Evolutionary conservation across 2,797 vertebrate species (phyloP), one percentile per base, ranked within the genome.

Genomic region (Antrozous pallidus): DNA sequence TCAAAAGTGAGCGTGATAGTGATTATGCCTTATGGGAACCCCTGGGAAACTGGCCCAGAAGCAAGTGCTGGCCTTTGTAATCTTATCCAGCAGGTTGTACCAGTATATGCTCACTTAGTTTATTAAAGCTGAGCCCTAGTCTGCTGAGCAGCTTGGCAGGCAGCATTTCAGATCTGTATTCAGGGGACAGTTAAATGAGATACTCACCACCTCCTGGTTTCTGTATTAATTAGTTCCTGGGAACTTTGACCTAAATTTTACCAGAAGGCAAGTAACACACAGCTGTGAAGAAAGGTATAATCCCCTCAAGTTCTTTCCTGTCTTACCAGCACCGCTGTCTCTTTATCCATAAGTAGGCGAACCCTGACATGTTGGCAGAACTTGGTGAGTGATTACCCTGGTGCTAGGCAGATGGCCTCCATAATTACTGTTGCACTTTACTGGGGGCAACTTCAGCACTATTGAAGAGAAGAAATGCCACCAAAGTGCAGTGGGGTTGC

Each of bases 371-470:
- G 67, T 95, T 61, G 92, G 85, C 61, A 96, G 96, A 96, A 95
- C 56, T 97, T 95, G 69, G 87, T 85, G 82, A 97, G 65, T 90
- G 0, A 93, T 94, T 95, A 94, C 73, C 54, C 91, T 95, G 85
- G 94, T 87, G 65, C 54, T 85, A 71, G 93, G 93, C 91, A 96
- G 95, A 97, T 96, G 95, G 86, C 81, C 94, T 95, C 96, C 90
- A 90, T 96, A 96, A 97, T 97, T 92, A 85, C 93, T 96, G 92
- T 94, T 96, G 94, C 24, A 49, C n/a, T 71, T 94, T 92, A 79
- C 63, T 90, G 87, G 92, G 47, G 90, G 94, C 65, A 42, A 90
- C 67, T 86, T 94, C 87, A 95, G 87, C 85, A 56, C 94, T 97
- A 71, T 94, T 80, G 87, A 80, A 91, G 80, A 88, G 93, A 97